A percentile compares a stretch with the other conserved stretches of the same genome.
Evolutionary conservation across 2,797 vertebrate genomes (phyloP).

Genomic region (Peromyscus attwateri): DNA sequence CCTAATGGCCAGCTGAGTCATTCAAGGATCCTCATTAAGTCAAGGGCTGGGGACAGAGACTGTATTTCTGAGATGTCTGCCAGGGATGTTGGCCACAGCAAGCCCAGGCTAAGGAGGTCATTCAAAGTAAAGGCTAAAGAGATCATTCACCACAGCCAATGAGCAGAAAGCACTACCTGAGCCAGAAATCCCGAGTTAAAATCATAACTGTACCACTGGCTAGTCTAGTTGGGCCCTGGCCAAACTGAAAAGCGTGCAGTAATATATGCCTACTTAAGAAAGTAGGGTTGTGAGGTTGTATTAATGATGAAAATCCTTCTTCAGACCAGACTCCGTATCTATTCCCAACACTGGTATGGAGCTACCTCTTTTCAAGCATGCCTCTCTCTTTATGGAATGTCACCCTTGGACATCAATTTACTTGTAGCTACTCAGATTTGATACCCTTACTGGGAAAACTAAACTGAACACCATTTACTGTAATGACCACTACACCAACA

Average conservation of each 20-base stretch:
- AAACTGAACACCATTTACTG: conserved; percentile 11
- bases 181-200: not conserved
- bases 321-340: not conserved
- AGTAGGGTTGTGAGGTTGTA: not conserved
- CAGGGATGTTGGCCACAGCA: not conserved
- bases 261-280: not conserved
- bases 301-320: conserved; percentile 6
- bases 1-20: not conserved
- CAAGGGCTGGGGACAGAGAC: not conserved
- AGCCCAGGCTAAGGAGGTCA: not conserved
- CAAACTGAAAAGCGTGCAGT: conserved; percentile 10
- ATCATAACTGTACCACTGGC: not conserved
- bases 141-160: not conserved
- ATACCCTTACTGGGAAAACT: conserved; percentile 38
- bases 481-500: not conserved
- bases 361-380: not conserved
- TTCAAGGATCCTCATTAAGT: not conserved
- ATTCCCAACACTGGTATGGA: not conserved
- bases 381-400: conserved; percentile 2
- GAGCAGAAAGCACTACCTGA: not conserved
- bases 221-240: not conserved
- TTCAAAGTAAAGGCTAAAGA: not conserved
- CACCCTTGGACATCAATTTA: not conserved
- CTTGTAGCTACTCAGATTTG: not conserved
- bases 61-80: not conserved